Evolutionary conservation across 1,140 invertebrate genomes (phyloP).

Genomic region (Saxidomus purpurata): DNA sequence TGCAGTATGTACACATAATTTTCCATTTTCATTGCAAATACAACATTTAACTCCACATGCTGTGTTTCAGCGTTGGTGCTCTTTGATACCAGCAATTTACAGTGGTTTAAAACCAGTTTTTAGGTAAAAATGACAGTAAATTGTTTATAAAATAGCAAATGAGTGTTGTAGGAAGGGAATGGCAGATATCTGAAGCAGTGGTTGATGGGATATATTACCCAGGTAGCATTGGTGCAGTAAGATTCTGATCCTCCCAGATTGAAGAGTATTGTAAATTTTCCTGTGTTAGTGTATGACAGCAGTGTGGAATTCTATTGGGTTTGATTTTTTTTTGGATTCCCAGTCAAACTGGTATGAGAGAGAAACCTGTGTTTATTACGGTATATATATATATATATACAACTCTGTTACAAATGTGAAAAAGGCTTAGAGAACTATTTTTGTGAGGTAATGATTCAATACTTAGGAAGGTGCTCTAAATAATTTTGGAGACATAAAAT

Average conservation of each 20-base stretch:
- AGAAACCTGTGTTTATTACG: not conserved
- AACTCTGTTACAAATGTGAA: not conserved
- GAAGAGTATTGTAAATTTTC: conserved; percentile 6
- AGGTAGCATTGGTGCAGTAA: not conserved
- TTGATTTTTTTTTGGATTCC: not conserved
- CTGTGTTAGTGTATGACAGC: not conserved
- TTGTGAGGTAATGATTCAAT: too few species aligned
- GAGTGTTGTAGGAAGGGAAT: not conserved
- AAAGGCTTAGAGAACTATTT: too few species aligned
- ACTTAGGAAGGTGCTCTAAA: too few species aligned
- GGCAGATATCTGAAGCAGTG: not conserved
- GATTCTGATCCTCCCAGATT: not conserved
- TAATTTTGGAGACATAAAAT: too few species aligned
- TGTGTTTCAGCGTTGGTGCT: not conserved
- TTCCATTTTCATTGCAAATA: too few species aligned
- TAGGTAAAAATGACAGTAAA: not conserved
- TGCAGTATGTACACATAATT: too few species aligned
- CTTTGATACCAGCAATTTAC: not conserved
- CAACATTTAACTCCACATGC: not conserved
- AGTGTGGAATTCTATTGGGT: not conserved
- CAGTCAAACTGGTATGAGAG: not conserved
- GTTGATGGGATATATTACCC: not conserved
- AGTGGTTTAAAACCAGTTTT: not conserved
- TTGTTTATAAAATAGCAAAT: not conserved
- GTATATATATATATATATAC: not conserved